A percentile compares a stretch with the other conserved stretches of the same genome.
Conservation (phyloP, 2,888 invertebrate genomes). For the Diarsia dahlii region DNA sequence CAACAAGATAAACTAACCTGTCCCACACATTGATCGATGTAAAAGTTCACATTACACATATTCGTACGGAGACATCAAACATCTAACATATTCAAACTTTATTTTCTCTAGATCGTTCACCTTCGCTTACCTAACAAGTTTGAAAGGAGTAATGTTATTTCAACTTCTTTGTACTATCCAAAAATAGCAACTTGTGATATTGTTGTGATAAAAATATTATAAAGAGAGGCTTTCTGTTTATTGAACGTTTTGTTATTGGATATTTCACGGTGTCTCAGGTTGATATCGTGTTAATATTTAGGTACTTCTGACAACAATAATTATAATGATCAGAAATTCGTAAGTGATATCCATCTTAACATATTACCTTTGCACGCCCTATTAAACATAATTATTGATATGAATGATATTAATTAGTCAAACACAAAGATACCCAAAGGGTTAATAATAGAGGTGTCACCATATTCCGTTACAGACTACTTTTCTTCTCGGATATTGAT, state of each 20-base stretch:
- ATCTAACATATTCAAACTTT: slow-evolving; percentile 24
- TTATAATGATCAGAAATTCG: background rate
- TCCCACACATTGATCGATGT: background rate
- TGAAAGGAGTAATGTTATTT: slow-evolving; percentile 23
- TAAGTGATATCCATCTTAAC: too few relatives aligned
- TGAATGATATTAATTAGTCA: too few relatives aligned
- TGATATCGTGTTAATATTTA: background rate
- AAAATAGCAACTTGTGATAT: slow-evolving; percentile 1
- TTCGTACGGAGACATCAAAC: background rate
- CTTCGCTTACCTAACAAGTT: slow-evolving; percentile 1
- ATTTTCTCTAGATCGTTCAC: slow-evolving; percentile 21
- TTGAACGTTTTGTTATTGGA: slow-evolving; percentile 2
- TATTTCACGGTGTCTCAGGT: background rate
- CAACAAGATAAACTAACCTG: slow-evolving; percentile 7
- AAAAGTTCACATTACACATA: background rate
- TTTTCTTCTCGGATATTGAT: background rate
- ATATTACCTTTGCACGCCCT: too few relatives aligned
- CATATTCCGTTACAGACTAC: background rate
- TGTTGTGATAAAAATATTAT: slow-evolving; percentile 7
- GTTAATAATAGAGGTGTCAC: too few relatives aligned
- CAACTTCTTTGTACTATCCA: slow-evolving; percentile 9
- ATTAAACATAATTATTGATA: too few relatives aligned
- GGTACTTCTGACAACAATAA: background rate
- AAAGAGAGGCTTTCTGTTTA: background rate
- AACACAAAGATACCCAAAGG: too few relatives aligned